Conservation (phyloP, 2,797 vertebrate genomes). For the Amphiprion clarkii region DNA sequence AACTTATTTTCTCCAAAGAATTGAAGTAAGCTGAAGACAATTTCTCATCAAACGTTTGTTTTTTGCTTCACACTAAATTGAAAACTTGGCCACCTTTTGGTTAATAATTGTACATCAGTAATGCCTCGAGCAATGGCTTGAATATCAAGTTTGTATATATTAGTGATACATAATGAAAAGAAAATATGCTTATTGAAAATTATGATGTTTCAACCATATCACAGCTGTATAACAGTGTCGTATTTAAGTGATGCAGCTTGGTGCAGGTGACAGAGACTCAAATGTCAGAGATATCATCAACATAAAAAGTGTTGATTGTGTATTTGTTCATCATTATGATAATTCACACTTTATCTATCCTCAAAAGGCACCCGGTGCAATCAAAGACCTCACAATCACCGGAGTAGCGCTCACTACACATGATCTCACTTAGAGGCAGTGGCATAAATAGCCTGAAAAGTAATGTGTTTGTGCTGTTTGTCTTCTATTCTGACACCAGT, state of each 20-base stretch:
- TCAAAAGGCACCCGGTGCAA: not conserved
- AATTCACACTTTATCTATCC: not conserved
- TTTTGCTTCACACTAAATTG: too few relatives aligned
- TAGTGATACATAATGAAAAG: too few relatives aligned
- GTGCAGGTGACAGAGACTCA: not conserved
- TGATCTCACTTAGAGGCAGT: constrained; percentile 72
- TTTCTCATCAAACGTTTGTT: too few relatives aligned
- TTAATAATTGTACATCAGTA: too few relatives aligned
- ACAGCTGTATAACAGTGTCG: too few relatives aligned
- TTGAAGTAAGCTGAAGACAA: too few relatives aligned
- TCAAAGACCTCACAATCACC: not conserved
- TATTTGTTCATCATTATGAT: not conserved
- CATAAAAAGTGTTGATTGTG: not conserved
- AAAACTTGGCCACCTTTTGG: too few relatives aligned
- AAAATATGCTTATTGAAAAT: too few relatives aligned
- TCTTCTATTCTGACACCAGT: constrained; percentile 77
- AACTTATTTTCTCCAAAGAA: too few relatives aligned
- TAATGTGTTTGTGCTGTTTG: constrained; percentile 39
- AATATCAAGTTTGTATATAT: too few relatives aligned
- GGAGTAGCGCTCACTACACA: not conserved
- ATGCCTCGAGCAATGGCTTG: too few relatives aligned
- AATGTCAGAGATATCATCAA: not conserved
- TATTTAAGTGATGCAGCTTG: not conserved
- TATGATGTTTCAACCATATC: too few relatives aligned
- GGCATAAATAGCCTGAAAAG: constrained; percentile 81